Evolutionary conservation across 2,888 invertebrate genomes (phyloP).

Genomic region (Noctua janthina): DNA sequence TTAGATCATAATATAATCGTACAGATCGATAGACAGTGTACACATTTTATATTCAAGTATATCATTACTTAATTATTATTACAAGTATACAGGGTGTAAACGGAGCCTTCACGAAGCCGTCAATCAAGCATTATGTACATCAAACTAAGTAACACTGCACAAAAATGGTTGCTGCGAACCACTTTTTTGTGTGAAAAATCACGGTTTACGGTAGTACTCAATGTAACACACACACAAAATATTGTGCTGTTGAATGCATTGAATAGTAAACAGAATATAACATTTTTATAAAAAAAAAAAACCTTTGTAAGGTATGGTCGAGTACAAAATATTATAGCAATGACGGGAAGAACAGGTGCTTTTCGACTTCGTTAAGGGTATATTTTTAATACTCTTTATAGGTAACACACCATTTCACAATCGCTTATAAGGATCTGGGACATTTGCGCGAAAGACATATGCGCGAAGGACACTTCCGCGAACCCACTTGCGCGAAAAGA

Average conservation of each 20-base stretch:
- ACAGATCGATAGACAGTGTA: background rate
- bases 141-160: background rate
- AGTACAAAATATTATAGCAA: background rate
- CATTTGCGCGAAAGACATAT: no score
- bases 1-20: slow-evolving; percentile 21
- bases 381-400: background rate
- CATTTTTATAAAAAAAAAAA: no score
- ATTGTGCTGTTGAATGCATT: background rate
- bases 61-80: background rate
- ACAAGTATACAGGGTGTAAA: background rate
- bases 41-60: background rate
- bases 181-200: background rate
- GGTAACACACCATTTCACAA: background rate
- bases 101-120: background rate
- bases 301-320: background rate
- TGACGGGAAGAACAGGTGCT: background rate
- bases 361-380: background rate
- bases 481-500: no score
- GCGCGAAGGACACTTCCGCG: no score
- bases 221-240: background rate
- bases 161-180: background rate
- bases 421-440: background rate
- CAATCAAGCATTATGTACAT: background rate
- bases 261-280: background rate
- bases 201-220: background rate